Conservation (phyloP, 1,140 invertebrate genomes). For the Rhyzopertha dominica region DNA sequence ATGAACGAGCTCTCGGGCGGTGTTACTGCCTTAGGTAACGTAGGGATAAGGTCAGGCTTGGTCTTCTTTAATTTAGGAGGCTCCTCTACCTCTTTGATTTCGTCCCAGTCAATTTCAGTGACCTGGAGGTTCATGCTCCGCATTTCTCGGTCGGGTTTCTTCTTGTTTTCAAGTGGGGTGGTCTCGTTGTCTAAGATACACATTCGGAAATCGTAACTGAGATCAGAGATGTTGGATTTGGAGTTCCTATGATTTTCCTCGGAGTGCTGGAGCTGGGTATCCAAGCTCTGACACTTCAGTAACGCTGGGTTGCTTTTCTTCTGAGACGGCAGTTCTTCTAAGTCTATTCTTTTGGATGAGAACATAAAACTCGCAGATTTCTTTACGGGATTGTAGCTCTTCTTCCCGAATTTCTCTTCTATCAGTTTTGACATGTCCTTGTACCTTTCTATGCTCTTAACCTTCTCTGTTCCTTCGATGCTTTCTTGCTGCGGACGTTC, state of each 20-base stretch:
- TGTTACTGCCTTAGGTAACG: constrained; percentile 27
- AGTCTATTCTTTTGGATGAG: constrained; percentile 30
- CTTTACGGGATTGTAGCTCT: constrained; percentile 37
- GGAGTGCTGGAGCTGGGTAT: constrained; percentile 28
- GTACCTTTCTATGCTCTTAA: constrained; percentile 35
- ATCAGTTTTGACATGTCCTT: constrained; percentile 42
- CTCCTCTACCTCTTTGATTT: constrained; percentile 17
- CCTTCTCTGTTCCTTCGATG: constrained; percentile 32
- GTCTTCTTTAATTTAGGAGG: constrained; percentile 25
- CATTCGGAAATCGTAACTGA: constrained; percentile 37
- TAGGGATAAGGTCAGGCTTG: constrained; percentile 38
- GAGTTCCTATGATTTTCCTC: constrained; percentile 9
- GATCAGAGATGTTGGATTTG: constrained; percentile 29
- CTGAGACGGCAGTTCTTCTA: constrained; percentile 22
- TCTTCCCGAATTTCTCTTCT: constrained; percentile 36
- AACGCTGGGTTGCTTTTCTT: constrained; percentile 26
- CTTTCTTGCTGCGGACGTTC: constrained; percentile 19
- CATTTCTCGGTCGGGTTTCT: constrained; percentile 11
- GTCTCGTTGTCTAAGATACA: constrained; percentile 33
- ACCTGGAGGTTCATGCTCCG: constrained; percentile 8
- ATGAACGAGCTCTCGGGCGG: constrained; percentile 26
- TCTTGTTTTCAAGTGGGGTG: constrained; percentile 7
- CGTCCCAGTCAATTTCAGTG: constrained; percentile 22
- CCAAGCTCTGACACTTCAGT: constrained; percentile 38
- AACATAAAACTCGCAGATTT: constrained; percentile 42